These are phyloP conservation scores for Bembecia ichneumoniformis DNA, from an alignment of 2,888 invertebrate species.

Conservation along the genomic window DNA sequence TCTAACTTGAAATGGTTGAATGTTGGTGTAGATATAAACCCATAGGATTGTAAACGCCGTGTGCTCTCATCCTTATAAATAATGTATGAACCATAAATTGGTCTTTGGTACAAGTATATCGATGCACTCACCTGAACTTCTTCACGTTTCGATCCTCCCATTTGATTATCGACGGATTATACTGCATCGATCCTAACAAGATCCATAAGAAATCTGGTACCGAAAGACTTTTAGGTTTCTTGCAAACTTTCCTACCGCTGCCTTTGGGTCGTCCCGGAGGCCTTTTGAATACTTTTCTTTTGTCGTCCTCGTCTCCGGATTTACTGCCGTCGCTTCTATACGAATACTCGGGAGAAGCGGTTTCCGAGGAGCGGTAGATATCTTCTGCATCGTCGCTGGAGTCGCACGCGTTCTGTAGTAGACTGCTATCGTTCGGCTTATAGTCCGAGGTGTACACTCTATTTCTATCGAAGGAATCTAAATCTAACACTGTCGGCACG, in stretches of 20 bases:
- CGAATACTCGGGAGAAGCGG: slow-evolving; percentile 51
- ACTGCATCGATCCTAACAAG: slow-evolving; percentile 80
- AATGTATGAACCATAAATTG: slow-evolving; percentile 34
- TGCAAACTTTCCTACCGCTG: slow-evolving; percentile 55
- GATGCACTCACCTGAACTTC: slow-evolving; percentile 76
- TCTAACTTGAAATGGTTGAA: background rate
- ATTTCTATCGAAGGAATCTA: slow-evolving; percentile 48
- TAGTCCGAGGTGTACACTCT: slow-evolving; percentile 43
- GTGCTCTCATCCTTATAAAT: slow-evolving; percentile 41
- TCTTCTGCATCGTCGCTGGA: slow-evolving; percentile 62
- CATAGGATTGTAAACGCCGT: slow-evolving; percentile 31
- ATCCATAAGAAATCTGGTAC: slow-evolving; percentile 91
- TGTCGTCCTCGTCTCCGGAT: slow-evolving; percentile 62
- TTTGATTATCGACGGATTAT: slow-evolving; percentile 86
- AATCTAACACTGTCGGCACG: slow-evolving; percentile 44
- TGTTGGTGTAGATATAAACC: too few species aligned
- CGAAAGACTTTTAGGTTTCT: slow-evolving; percentile 62
- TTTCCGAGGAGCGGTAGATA: slow-evolving; percentile 43
- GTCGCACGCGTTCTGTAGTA: slow-evolving; percentile 36
- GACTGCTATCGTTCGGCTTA: slow-evolving; percentile 41
- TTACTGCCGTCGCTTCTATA: slow-evolving; percentile 60
- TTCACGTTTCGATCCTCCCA: slow-evolving; percentile 90
- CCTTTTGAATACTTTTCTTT: slow-evolving; percentile 57
- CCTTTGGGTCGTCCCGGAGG: slow-evolving; percentile 71
- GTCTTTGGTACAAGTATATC: too few species aligned